Evolutionary conservation across 1,140 invertebrate species (phyloP).

Genomic region (Sarcophaga peregrina): DNA sequence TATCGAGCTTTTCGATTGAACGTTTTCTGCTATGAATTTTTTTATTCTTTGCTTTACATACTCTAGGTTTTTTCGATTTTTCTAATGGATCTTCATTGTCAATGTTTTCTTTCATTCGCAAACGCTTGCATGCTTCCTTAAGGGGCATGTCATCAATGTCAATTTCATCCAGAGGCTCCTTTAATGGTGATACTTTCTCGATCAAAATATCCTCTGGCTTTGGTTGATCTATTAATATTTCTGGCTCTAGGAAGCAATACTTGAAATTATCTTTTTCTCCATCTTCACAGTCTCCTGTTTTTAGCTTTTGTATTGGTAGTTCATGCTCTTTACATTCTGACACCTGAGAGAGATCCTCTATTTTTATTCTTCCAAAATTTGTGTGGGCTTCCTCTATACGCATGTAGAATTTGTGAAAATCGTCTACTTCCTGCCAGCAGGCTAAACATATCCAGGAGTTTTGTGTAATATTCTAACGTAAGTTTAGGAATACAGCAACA

Average conservation of each 20-base stretch:
- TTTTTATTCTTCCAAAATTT: not conserved
- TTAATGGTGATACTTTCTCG: not conserved
- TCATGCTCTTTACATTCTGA: not conserved
- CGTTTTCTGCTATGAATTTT: not conserved
- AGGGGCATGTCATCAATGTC: constrained; percentile 3
- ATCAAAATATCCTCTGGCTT: not conserved
- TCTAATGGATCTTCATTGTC: constrained; percentile 15
- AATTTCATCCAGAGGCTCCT: not conserved
- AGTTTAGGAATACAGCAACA: not conserved
- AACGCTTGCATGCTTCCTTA: not conserved
- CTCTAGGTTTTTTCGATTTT: constrained; percentile 6
- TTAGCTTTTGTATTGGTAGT: not conserved
- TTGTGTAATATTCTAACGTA: not conserved
- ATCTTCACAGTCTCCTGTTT: not conserved
- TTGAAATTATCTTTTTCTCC: not conserved
- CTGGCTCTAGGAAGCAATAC: constrained; percentile 8
- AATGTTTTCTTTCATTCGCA: not conserved
- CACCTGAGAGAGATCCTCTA: not conserved
- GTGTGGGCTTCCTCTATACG: not conserved
- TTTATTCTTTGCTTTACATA: not conserved
- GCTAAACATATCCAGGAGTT: not conserved
- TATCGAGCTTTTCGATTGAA: not conserved
- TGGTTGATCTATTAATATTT: not conserved
- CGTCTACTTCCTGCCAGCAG: constrained; percentile 21
- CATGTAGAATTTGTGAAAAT: constrained; percentile 27